A percentile compares a stretch with the other conserved stretches of the same genome.
phyloP scores from a whole-genome alignment of 2,888 invertebrate genomes.

The Thecophora atra region DNA sequence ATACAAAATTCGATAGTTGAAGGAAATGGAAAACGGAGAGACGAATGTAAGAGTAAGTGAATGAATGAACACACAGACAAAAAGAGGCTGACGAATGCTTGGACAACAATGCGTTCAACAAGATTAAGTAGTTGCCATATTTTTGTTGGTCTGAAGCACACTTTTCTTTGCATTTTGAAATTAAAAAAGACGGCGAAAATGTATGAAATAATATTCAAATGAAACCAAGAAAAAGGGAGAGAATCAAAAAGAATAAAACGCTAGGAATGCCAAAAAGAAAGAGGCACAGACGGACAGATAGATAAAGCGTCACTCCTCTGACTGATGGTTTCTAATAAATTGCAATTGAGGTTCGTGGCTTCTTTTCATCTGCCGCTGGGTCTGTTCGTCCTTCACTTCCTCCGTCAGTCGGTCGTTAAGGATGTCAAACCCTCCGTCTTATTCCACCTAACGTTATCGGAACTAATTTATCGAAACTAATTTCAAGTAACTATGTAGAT shows the following conservation, averaged over 20 bases:
- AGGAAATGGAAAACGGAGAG: too few species aligned
- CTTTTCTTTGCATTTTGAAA: conserved; percentile 29
- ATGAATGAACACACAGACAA: neutral
- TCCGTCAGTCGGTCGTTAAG: neutral
- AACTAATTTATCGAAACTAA: too few species aligned
- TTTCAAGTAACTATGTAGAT: too few species aligned
- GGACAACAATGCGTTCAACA: neutral
- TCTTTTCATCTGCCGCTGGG: too few species aligned
- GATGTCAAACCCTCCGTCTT: neutral
- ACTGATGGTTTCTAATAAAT: too few species aligned
- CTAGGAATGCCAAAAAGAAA: neutral
- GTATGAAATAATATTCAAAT: neutral
- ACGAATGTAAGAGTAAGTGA: too few species aligned
- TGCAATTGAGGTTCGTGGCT: too few species aligned
- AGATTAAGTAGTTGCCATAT: conserved; percentile 1
- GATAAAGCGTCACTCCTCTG: neutral
- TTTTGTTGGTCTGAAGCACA: conserved; percentile 13
- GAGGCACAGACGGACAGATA: neutral
- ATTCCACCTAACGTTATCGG: too few species aligned
- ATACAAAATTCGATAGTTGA: too few species aligned
- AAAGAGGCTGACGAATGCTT: neutral
- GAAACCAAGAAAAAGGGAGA: conserved; percentile 8
- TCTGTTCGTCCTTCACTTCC: too few species aligned
- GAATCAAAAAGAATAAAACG: neutral
- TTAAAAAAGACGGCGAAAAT: conserved; percentile 21